Evolutionary conservation across 2,113 vertebrate species (phyloP), one percentile per base, ranked within the genome.

Genomic region (Phycodurus eques): DNA sequence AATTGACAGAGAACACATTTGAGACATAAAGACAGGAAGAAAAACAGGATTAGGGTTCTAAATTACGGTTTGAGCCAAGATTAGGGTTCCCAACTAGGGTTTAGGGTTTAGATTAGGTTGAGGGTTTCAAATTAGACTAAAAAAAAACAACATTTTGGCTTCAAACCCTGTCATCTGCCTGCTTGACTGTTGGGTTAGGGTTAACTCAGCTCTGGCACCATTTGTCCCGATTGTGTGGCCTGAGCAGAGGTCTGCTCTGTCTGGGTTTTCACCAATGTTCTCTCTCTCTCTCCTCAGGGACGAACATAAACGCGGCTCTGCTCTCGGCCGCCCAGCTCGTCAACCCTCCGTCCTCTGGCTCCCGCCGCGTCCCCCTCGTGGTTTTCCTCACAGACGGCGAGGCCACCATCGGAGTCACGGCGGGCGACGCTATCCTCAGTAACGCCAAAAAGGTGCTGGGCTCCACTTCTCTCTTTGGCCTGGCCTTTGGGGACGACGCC

Each of bases 351-450:
- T 57, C 85, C 20, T 70, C 80, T 12, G 88, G 47, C 11, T 82
- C 86, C 47, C 83, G 76, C 0, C 91, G 84, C 1, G 91, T 95
- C 43, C 92, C 93, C 10, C 88, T 96, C 76, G 83, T 95, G 9
- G 91, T 96, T 79, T 95, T 96, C 84, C 88, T 95, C 17, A 95
- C 93, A 0, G 95, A 95, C n/a, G 93, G 94, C 0, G 94, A 96
- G 72, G 92, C 94, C n/a, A 95, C 93, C 1, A 91, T 90, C 0
- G 92, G 94, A 0, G 90, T 94, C 39, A 95, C 91, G 0, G 84
- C 89, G 0, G 82, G 89, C 0, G 88, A 88, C 51, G 80, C 83
- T 56, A 95, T 96, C 79, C 88, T 95, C 1, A 87, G 4, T 49
- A 95, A 94, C 5, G 87, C 93, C 33, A 90, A 72, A 66, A 90